phyloP scores from a whole-genome alignment of 1,140 invertebrate species.

The Zaprionus ornatus region DNA sequence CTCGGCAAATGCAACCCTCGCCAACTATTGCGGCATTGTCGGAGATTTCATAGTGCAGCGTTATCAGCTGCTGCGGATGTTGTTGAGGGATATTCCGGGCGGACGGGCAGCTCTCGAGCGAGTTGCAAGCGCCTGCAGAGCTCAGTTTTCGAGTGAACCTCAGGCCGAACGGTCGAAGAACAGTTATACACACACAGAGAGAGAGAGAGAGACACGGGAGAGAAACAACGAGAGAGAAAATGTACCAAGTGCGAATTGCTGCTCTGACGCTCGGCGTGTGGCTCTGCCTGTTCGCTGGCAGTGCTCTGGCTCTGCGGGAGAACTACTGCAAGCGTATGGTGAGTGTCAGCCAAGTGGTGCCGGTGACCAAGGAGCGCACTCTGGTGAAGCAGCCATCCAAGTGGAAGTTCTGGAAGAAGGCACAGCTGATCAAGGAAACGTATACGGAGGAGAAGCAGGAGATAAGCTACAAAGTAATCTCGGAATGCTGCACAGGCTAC shows the following conservation, averaged over 20 bases:
- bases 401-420: conserved; percentile 65
- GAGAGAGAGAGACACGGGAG: neutral
- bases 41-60: conserved; percentile 8
- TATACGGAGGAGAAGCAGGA: conserved; percentile 53
- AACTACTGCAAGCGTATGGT: conserved; percentile 65
- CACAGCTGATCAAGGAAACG: conserved; percentile 35
- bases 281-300: conserved; percentile 32
- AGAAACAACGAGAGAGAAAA: neutral
- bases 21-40: conserved; percentile 4
- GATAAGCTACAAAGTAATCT: conserved; percentile 42
- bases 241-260: conserved; percentile 8
- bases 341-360: conserved; percentile 36
- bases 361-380: conserved; percentile 53
- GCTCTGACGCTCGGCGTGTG: conserved; percentile 11
- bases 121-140: neutral
- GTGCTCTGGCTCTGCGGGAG: conserved; percentile 30
- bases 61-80: conserved; percentile 55
- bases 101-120: conserved; percentile 31
- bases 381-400: conserved; percentile 49
- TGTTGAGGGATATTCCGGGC: conserved; percentile 8
- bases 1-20: conserved; percentile 21
- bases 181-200: neutral
- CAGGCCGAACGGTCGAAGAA: conserved; percentile 26
- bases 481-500: conserved; percentile 63
- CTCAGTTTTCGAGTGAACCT: conserved; percentile 50